Conservation (phyloP, 2,797 vertebrate species). For the Peromyscus nudipes region DNA sequence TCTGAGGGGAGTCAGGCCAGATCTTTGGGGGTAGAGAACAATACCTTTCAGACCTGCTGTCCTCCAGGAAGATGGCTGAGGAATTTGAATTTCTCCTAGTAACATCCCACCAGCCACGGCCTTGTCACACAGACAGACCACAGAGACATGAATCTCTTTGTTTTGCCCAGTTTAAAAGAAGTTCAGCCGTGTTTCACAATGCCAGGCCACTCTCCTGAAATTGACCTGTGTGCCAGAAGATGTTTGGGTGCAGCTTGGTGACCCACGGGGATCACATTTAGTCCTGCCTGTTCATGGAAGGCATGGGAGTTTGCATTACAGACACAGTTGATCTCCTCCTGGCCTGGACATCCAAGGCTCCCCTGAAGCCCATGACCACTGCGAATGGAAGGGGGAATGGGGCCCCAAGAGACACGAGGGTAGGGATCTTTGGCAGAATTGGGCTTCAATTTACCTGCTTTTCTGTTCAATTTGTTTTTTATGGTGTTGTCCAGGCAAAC, state of each 20-base stretch:
- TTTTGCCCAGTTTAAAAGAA: slow-evolving; percentile 73
- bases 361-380: not conserved
- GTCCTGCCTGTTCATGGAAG: not conserved
- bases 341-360: not conserved
- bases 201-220: slow-evolving; percentile 55
- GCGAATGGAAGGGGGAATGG: not conserved
- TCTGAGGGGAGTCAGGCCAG: not conserved
- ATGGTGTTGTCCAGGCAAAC: not conserved
- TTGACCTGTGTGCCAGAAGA: not conserved
- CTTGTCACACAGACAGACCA: slow-evolving; percentile 9
- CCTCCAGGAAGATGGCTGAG: not conserved
- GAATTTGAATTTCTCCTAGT: not conserved
- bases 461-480: not conserved
- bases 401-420: not conserved
- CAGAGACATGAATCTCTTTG: not conserved
- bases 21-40: not conserved
- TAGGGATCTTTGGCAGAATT: not conserved
- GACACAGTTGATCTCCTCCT: not conserved
- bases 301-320: not conserved
- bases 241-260: not conserved
- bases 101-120: not conserved
- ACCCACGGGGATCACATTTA: not conserved
- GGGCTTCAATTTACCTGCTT: not conserved
- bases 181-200: not conserved
- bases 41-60: not conserved